Conservation (phyloP, 2,113 vertebrate species). For the Heptranchias perlo region DNA sequence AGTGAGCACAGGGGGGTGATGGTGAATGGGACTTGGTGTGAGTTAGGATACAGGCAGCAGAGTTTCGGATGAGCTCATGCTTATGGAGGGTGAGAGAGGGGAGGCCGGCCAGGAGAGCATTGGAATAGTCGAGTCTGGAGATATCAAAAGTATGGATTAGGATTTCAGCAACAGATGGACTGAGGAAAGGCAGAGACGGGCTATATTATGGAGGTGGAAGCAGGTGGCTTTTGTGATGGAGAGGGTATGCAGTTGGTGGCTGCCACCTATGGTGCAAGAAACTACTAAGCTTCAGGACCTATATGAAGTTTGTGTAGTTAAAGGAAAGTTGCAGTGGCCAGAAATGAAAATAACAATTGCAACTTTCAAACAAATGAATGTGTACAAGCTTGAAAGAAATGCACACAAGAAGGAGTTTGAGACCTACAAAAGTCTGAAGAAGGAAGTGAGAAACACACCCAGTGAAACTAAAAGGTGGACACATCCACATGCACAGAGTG, state of each 20-base stretch:
- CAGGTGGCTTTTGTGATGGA: neutral
- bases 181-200: neutral
- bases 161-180: neutral
- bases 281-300: too few species aligned
- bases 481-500: neutral
- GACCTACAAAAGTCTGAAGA: neutral
- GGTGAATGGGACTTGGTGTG: neutral
- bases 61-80: neutral
- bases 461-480: neutral
- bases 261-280: neutral
- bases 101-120: neutral
- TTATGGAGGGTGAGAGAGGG: neutral
- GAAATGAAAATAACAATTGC: neutral
- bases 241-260: neutral
- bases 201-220: neutral
- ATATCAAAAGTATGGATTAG: neutral
- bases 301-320: neutral
- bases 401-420: neutral
- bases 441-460: neutral
- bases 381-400: neutral
- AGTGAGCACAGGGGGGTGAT: neutral
- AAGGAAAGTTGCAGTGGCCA: neutral
- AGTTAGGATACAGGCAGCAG: neutral
- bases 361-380: neutral
- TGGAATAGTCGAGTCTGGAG: neutral